These are phyloP conservation scores for Hiodon tergisus DNA, from an alignment of 2,113 vertebrate genomes.

Conservation along the genomic window DNA sequence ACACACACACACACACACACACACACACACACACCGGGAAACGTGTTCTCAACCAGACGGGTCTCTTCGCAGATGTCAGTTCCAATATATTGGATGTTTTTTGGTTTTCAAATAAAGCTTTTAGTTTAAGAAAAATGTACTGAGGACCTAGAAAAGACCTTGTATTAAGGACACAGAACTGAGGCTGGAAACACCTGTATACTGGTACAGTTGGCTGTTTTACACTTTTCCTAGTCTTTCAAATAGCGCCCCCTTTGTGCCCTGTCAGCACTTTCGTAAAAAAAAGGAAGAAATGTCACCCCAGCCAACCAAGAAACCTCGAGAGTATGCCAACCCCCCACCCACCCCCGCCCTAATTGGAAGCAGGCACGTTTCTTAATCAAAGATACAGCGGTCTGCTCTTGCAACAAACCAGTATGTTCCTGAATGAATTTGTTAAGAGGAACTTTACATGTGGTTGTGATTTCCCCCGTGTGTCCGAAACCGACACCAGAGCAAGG, in stretches of 20 bases:
- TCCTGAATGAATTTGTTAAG: slow-evolving; percentile 73
- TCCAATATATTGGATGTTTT: background rate
- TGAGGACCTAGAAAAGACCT: background rate
- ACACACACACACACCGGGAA: background rate
- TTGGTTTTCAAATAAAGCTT: background rate
- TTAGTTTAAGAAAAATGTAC: background rate
- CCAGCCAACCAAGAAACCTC: slow-evolving; percentile 59
- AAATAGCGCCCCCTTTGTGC: slow-evolving; percentile 33
- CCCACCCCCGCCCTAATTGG: slow-evolving; percentile 53
- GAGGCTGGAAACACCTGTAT: background rate
- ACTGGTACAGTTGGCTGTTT: no score
- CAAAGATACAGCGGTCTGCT: slow-evolving; percentile 58
- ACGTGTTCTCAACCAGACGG: no score
- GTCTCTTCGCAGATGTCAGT: background rate
- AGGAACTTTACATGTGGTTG: slow-evolving; percentile 68
- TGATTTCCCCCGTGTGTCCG: slow-evolving; percentile 53
- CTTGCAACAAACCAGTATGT: slow-evolving; percentile 67
- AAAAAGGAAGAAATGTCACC: slow-evolving; percentile 47
- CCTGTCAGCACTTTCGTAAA: slow-evolving; percentile 44
- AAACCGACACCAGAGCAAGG: slow-evolving; percentile 34
- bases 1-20: slow-evolving; percentile 17
- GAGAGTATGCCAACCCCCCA: slow-evolving; percentile 37
- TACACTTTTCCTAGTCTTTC: background rate
- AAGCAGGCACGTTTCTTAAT: slow-evolving; percentile 70
- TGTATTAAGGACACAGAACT: background rate